Evolutionary conservation across 2,888 invertebrate genomes (phyloP), one percentile per base, ranked within the genome.

Genomic region (Candidula unifasciata): DNA sequence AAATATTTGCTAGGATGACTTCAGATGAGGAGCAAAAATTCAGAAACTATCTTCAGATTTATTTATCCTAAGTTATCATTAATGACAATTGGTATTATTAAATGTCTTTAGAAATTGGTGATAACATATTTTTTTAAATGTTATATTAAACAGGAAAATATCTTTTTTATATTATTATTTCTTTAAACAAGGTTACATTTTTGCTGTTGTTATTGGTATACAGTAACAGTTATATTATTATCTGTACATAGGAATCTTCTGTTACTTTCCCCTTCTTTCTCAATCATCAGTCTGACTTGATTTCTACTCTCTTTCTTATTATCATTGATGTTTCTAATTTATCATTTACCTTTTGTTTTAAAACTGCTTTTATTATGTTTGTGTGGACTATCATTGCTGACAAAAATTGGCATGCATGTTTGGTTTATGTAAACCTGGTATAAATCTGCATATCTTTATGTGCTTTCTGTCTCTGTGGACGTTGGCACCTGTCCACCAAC

Each of bases 341-440:
- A 33, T 37, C 74, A 44, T 66, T 66, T 37, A 24, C 13, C 27
- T 10, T 6, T 60, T 79, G 18, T 78, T 33, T 35, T 64, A 0
- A 35, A 37, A 21, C 64, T 37, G n/a, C 27, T 37, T 54, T 57
- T 54, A 30, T 57, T 54, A 71, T 54, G 71, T 80, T 81, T 73
- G 60, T 82, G 33, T 64, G 82, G 77, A 82, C 82, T 77, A 24
- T 21, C 24, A 71, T 57, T 13, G 74, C 82, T 76, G 82, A 76
- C 82, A 82, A 82, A 82, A 82, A 82, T 82, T 33, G 82, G 82
- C 82, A 82, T 82, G 82, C 82, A 77, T 79, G 37, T 79, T 60
- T 66, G 79, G n/a, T 79, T 78, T 30, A 66, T 79, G 66, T 79
- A n/a, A 21, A 66, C 66, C 30, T 52, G 44, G 44, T 3, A 35